Conservation (phyloP, 2,113 vertebrate genomes). For the Barbus barbus region DNA sequence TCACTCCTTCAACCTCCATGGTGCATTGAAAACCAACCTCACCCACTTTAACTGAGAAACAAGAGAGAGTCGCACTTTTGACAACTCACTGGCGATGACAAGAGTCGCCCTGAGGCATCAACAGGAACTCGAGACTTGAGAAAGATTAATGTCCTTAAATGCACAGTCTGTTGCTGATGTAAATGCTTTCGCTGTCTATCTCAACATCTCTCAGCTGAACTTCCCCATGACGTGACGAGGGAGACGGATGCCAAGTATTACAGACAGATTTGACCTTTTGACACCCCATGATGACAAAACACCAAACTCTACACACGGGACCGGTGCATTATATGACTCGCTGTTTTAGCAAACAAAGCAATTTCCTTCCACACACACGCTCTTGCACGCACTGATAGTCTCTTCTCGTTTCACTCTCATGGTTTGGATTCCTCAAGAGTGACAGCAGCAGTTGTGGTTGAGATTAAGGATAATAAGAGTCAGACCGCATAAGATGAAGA, state of each 20-base stretch:
- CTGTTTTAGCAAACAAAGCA: slow-evolving; percentile 62
- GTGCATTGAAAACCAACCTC: slow-evolving; percentile 23
- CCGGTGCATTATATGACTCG: slow-evolving; percentile 58
- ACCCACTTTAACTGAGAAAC: slow-evolving; percentile 31
- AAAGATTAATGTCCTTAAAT: slow-evolving; percentile 56
- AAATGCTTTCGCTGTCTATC: slow-evolving; percentile 22
- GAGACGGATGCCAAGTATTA: slow-evolving; percentile 30
- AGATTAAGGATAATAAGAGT: slow-evolving; percentile 43
- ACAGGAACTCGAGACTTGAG: slow-evolving; percentile 41
- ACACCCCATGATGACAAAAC: slow-evolving; percentile 56
- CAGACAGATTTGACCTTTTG: slow-evolving; percentile 60
- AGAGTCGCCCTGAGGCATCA: slow-evolving; percentile 45
- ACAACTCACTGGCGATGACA: slow-evolving; percentile 39
- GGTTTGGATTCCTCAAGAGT: slow-evolving; percentile 38
- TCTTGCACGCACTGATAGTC: slow-evolving; percentile 19
- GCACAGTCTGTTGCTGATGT: slow-evolving; percentile 48
- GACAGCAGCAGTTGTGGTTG: slow-evolving; percentile 41
- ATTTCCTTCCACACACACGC: slow-evolving; percentile 57
- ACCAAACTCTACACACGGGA: slow-evolving; percentile 62
- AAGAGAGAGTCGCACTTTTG: slow-evolving; percentile 25
- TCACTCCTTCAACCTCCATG: slow-evolving; percentile 33
- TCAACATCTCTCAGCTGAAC: slow-evolving; percentile 23
- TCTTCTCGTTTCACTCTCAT: slow-evolving; percentile 40
- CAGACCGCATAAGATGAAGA: slow-evolving; percentile 29
- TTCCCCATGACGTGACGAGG: slow-evolving; percentile 41